Percentiles rank a stretch among this genome's conserved stretches.
Conservation (phyloP, 2,113 vertebrate species). For the Fulica atra region DNA sequence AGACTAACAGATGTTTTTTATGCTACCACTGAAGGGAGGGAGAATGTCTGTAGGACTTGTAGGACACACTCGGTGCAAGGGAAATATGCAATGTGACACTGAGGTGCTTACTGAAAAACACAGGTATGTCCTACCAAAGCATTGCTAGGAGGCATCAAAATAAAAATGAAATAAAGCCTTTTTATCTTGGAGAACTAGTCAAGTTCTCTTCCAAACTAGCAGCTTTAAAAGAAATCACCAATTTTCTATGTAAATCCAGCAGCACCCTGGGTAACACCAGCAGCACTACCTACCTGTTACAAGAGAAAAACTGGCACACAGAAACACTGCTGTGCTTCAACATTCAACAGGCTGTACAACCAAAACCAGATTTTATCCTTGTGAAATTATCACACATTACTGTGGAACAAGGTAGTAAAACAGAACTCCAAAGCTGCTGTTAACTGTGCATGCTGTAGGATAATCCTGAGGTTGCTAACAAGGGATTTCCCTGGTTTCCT, state of each 20-base stretch:
- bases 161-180: background rate
- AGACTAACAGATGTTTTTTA: background rate
- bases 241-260: background rate
- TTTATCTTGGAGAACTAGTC: background rate
- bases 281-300: background rate
- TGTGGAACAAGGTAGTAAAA: background rate
- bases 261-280: background rate
- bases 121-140: background rate
- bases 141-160: background rate
- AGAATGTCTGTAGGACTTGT: background rate
- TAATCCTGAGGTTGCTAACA: background rate
- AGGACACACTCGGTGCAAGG: background rate
- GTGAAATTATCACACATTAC: background rate
- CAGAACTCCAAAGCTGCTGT: background rate
- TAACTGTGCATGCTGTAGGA: background rate
- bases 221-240: background rate
- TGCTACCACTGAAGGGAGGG: background rate
- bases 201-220: background rate
- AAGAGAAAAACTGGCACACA: background rate
- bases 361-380: fast-evolving
- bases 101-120: background rate
- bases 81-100: background rate
- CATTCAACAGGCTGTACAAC: background rate
- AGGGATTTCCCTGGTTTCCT: background rate
- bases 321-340: background rate